phyloP scores from a whole-genome alignment of 2,888 invertebrate genomes.

The Agrotis clavis region DNA sequence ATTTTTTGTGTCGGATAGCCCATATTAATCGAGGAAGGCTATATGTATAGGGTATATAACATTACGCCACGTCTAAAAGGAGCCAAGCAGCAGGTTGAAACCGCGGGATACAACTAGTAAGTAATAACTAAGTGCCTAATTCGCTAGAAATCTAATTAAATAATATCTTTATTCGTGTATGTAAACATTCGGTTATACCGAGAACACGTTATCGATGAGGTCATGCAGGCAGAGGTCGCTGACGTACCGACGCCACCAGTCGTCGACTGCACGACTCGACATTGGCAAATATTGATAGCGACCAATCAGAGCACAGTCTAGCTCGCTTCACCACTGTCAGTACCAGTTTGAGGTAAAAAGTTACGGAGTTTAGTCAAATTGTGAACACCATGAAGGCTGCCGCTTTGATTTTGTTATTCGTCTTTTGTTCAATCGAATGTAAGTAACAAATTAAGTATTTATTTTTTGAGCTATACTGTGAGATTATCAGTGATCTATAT shows the following conservation, averaged over 20 bases:
- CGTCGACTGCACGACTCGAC: slow-evolving; percentile 65
- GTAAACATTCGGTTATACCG: slow-evolving; percentile 67
- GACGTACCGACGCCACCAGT: slow-evolving; percentile 55
- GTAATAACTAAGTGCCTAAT: neutral
- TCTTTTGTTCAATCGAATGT: slow-evolving; percentile 80
- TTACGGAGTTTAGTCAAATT: slow-evolving; percentile 55
- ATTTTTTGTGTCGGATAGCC: no score
- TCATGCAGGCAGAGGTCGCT: slow-evolving; percentile 80
- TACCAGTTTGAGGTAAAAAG: slow-evolving; percentile 42
- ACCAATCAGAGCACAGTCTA: slow-evolving; percentile 53
- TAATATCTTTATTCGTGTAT: slow-evolving; percentile 34
- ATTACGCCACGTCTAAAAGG: no score
- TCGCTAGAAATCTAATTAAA: slow-evolving; percentile 11
- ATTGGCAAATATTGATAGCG: slow-evolving; percentile 67
- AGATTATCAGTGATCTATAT: neutral
- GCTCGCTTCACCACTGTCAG: slow-evolving; percentile 31
- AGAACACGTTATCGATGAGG: slow-evolving; percentile 81
- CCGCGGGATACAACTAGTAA: no score
- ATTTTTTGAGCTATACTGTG: neutral
- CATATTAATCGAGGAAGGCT: no score
- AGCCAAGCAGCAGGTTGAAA: no score
- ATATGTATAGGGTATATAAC: no score
- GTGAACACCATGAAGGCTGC: slow-evolving; percentile 78
- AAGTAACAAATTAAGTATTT: slow-evolving; percentile 27
- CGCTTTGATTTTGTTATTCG: slow-evolving; percentile 76